Evolutionary conservation across 2,888 invertebrate species (phyloP), one percentile per base, ranked within the genome.

Genomic region (Anthrax anthrax): DNA sequence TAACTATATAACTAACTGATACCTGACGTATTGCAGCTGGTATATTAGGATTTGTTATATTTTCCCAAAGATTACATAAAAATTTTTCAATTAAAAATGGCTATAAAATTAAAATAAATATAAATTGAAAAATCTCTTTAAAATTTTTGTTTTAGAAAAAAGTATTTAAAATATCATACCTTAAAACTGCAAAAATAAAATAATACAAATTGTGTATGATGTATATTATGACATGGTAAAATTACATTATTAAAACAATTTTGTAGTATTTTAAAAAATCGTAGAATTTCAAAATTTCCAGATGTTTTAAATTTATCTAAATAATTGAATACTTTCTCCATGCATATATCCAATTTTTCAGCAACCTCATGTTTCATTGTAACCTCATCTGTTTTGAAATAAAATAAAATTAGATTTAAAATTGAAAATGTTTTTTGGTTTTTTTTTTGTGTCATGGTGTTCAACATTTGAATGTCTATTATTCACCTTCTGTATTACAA

Each of bases 191-290:
- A 78, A 49, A 84, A 65, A 58, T 82, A 78, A 64, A 88, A 87
- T 63, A 86, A 69, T 9, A 82, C 58, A 62, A 81, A 89, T 64
- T 87, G 89, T 2, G 82, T 75, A 61, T 87, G 85, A 60, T 80
- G 77, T 34, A 83, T 84, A 27, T 83, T 85, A 65, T 89, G 81
- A 1, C 90, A 90, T 1, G 85, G 84, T 49, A 95, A 66, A 52
- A 95, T 76, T 36, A 85, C 72, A 57, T 77, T 77, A 56, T 92
- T 87, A 65, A 94, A 95, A 3, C 81, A 75, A 50, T 70, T 70
- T 50, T 88, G 69, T 43, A 78, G 57, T 13, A 72, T 67, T 60
- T 79, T 77, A 12, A 80, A 70, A 39, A 61, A 60, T 13, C 27
- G 18, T n/a, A 29, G 17, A 16, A 17, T 39, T 29, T 44, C 39